phyloP scores from a whole-genome alignment of 64 coral and sea anemone genomes.

The Stylophora pistillata region DNA sequence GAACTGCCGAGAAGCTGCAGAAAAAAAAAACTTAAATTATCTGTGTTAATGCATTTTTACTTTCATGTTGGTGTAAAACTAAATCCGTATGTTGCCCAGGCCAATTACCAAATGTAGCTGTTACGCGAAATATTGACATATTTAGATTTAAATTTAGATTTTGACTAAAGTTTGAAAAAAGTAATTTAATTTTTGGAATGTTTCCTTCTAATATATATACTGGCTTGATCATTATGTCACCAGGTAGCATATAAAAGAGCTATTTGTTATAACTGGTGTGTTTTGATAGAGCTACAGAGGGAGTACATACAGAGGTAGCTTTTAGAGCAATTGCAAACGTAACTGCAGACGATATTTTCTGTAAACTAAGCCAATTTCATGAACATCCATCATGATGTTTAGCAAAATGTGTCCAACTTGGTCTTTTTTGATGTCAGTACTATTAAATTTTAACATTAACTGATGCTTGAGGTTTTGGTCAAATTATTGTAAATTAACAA shows the following conservation, averaged over 20 bases:
- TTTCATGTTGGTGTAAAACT: constrained; percentile 23
- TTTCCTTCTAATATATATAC: constrained; percentile 22
- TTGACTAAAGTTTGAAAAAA: constrained; percentile 20
- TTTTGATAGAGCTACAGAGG: constrained; percentile 4
- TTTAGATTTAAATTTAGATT: constrained; percentile 18
- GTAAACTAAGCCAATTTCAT: neutral
- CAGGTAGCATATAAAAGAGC: constrained; percentile 17
- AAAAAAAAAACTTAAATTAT: neutral
- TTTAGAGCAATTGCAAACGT: constrained; percentile 1
- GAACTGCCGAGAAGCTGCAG: constrained; percentile 18
- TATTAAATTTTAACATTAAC: constrained; percentile 20
- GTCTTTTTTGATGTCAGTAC: constrained; percentile 12
- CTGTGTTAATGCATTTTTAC: constrained; percentile 10
- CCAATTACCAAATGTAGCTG: constrained; percentile 12
- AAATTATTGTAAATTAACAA: constrained; percentile 27
- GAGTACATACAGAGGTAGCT: constrained; percentile 19
- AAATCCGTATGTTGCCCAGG: neutral
- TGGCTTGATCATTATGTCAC: constrained; percentile 21
- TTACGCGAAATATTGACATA: constrained; percentile 10
- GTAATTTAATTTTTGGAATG: constrained; percentile 15
- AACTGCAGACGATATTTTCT: constrained; percentile 2
- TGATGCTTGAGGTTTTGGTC: constrained; percentile 11
- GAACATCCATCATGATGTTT: constrained; percentile 13
- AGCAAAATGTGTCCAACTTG: constrained; percentile 5
- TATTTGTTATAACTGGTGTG: constrained; percentile 6